phyloP scores from a whole-genome alignment of 2,888 invertebrate genomes.

The Ganaspis brasiliensis region DNA sequence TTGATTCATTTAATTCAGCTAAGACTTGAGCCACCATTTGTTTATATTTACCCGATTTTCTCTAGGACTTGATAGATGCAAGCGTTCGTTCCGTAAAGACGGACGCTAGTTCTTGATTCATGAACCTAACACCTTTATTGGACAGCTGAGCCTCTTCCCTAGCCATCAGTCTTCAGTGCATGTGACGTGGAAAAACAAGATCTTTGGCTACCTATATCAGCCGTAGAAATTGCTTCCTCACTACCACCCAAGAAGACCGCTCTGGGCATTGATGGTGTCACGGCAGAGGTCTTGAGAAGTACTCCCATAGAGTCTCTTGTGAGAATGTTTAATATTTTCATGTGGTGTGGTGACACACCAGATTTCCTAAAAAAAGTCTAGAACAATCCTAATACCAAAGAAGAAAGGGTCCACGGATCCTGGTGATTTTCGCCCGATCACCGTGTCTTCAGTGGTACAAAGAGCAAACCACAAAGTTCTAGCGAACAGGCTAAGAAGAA shows the following conservation, averaged over 20 bases:
- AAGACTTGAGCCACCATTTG: too few relatives aligned
- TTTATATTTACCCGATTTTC: too few relatives aligned
- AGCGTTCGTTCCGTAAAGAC: too few relatives aligned
- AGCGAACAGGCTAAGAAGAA: not conserved
- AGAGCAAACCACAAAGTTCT: conserved; percentile 37
- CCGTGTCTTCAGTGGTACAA: conserved; percentile 45
- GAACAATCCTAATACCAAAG: conserved; percentile 47
- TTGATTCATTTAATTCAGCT: too few relatives aligned
- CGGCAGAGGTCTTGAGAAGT: conserved; percentile 45
- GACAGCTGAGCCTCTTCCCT: too few relatives aligned
- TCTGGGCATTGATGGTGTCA: conserved; percentile 59
- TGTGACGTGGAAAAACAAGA: not conserved
- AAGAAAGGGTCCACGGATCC: not conserved
- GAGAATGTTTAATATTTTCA: conserved; percentile 55
- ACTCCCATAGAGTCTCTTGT: conserved; percentile 47
- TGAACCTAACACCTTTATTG: too few relatives aligned
- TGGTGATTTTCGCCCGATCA: conserved; percentile 46
- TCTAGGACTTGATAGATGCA: too few relatives aligned
- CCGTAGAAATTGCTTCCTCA: conserved; percentile 41
- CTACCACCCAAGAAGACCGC: conserved; percentile 41
- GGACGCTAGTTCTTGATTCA: too few relatives aligned
- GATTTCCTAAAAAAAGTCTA: not conserved
- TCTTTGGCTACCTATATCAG: conserved; percentile 49
- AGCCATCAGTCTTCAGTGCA: too few relatives aligned
- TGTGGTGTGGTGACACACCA: conserved; percentile 3